Evolutionary conservation across 2,888 invertebrate species (phyloP).

Genomic region (Drosophila niveifrons): DNA sequence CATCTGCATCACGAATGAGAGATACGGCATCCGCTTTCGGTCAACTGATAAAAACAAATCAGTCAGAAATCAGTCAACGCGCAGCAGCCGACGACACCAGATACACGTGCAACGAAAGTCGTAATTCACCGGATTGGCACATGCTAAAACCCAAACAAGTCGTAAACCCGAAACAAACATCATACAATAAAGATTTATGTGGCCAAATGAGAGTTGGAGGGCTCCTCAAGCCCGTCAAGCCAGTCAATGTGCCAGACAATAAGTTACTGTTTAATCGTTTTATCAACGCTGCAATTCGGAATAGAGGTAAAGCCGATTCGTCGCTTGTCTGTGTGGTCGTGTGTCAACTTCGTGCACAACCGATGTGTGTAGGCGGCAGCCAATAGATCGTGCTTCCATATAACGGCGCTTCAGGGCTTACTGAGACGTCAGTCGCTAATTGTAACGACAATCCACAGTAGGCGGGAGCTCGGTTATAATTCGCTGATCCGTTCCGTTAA

Average conservation of each 20-base stretch:
- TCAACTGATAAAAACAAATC: constrained; percentile 24
- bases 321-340: too few species aligned
- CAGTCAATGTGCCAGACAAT: constrained; percentile 7
- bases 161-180: constrained; percentile 33
- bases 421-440: constrained; percentile 65
- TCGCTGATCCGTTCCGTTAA: constrained; percentile 4
- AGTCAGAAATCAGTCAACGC: constrained; percentile 28
- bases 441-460: constrained; percentile 53
- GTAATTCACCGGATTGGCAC: constrained; percentile 64
- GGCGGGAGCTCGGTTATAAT: constrained; percentile 22
- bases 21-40: constrained; percentile 32
- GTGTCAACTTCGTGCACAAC: constrained; percentile 41
- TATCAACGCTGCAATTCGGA: constrained; percentile 63
- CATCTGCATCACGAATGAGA: constrained; percentile 62
- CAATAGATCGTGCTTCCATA: constrained; percentile 53
- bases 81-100: constrained; percentile 35
- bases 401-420: constrained; percentile 67
- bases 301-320: constrained; percentile 44
- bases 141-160: constrained; percentile 32
- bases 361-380: constrained; percentile 24
- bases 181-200: constrained; percentile 24
- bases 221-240: not conserved
- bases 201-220: constrained; percentile 18
- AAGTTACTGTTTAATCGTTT: constrained; percentile 47
- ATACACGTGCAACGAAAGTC: constrained; percentile 64